Evolutionary conservation across 2,888 invertebrate species (phyloP).

Genomic region (Leptopilina drosophilae): DNA sequence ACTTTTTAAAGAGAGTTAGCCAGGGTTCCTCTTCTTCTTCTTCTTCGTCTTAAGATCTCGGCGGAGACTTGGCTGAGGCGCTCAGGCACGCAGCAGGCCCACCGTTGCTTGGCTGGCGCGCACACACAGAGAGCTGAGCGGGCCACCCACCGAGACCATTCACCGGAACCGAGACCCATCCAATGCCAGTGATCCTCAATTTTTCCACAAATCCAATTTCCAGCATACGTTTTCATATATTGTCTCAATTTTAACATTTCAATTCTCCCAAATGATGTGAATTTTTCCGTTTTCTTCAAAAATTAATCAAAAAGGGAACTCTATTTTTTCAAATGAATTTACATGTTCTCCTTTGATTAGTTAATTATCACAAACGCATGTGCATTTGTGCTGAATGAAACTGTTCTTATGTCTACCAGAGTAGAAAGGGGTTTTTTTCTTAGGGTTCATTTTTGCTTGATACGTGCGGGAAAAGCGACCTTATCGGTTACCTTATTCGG

Average conservation of each 20-base stretch:
- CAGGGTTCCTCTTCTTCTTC: constrained; percentile 36
- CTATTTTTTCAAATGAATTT: no score
- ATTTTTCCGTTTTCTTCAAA: no score
- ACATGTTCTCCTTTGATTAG: no score
- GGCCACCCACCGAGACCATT: constrained; percentile 77
- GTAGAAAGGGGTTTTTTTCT: no score
- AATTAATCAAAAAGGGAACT: no score
- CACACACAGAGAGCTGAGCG: constrained; percentile 77
- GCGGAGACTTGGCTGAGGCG: constrained; percentile 61
- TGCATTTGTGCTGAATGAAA: neutral
- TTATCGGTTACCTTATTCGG: no score
- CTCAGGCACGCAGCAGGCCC: constrained; percentile 80
- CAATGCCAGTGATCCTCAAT: constrained; percentile 73
- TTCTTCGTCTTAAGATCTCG: constrained; percentile 45
- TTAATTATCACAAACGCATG: no score
- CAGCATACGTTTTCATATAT: neutral
- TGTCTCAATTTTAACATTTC: neutral
- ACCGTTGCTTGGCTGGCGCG: constrained; percentile 79
- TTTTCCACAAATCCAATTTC: constrained; percentile 42
- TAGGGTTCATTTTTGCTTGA: no score
- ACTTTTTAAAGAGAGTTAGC: constrained; percentile 53
- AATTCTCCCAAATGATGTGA: no score
- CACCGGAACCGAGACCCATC: constrained; percentile 76
- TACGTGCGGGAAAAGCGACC: no score
- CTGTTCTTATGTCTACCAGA: no score